phyloP scores from a whole-genome alignment of 2,888 invertebrate genomes.

The Stenurella melanura region DNA sequence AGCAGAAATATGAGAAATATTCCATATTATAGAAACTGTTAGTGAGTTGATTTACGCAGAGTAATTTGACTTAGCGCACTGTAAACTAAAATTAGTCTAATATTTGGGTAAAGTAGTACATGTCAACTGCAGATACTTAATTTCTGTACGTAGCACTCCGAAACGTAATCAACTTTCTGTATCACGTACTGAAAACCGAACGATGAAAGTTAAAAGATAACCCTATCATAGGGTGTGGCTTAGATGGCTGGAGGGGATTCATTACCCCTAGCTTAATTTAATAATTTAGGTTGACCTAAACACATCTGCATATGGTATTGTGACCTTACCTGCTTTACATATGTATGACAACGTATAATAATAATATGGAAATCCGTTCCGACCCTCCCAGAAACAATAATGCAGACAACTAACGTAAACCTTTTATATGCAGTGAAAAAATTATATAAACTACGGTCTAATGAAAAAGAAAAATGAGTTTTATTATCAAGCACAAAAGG shows the following conservation, averaged over 20 bases:
- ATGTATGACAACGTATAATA: constrained; percentile 67
- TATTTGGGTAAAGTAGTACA: not conserved
- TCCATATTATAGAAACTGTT: too few relatives aligned
- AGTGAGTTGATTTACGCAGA: not conserved
- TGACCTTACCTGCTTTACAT: constrained; percentile 54
- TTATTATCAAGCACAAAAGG: constrained; percentile 37
- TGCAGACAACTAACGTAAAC: constrained; percentile 65
- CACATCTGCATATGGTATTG: constrained; percentile 67
- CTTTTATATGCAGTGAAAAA: constrained; percentile 55
- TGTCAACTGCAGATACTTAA: not conserved
- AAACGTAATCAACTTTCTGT: constrained; percentile 17
- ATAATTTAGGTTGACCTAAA: constrained; percentile 64
- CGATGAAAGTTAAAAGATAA: constrained; percentile 62
- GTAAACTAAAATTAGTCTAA: not conserved
- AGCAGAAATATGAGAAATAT: too few relatives aligned
- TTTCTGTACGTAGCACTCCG: not conserved
- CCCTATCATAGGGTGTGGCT: constrained; percentile 67
- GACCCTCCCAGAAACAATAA: constrained; percentile 57
- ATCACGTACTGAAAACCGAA: constrained; percentile 36
- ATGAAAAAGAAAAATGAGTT: constrained; percentile 74
- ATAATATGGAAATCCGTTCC: constrained; percentile 54
- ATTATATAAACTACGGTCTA: constrained; percentile 74
- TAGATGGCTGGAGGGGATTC: constrained; percentile 63
- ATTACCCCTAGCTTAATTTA: constrained; percentile 67
- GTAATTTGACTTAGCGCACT: not conserved